phyloP scores from a whole-genome alignment of 2,113 vertebrate genomes.

The Caloenas nicobarica region DNA sequence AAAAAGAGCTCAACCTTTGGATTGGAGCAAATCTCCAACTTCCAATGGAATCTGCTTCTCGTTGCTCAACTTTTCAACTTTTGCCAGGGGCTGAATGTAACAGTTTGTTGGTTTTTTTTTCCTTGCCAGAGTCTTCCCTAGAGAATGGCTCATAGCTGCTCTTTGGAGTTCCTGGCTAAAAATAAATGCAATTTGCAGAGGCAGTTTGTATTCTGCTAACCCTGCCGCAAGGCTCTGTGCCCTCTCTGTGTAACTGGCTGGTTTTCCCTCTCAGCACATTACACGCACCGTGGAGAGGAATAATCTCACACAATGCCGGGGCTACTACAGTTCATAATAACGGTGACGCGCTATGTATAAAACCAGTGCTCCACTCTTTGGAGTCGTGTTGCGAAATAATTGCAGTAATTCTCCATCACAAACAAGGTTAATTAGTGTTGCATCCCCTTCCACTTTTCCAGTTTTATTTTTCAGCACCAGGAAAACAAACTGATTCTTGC shows the following conservation, averaged over 20 bases:
- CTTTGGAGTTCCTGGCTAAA: neutral
- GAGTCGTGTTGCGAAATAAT: neutral
- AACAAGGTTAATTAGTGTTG: neutral
- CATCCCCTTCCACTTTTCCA: neutral
- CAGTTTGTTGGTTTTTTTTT: neutral
- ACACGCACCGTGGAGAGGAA: neutral
- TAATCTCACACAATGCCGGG: neutral
- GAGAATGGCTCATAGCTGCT: neutral
- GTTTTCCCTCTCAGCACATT: neutral
- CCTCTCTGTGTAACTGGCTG: neutral
- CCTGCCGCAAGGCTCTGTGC: neutral
- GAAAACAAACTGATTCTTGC: neutral
- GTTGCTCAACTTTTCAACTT: neutral
- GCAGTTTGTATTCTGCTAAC: conserved; percentile 8
- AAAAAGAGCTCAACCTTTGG: neutral
- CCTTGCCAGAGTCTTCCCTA: neutral
- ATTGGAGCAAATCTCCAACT: neutral
- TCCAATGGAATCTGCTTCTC: neutral
- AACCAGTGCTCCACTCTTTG: neutral
- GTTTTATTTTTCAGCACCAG: neutral
- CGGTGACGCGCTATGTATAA: neutral
- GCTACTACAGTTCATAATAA: neutral
- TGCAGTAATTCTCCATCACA: conserved; percentile 1
- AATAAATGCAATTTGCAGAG: neutral
- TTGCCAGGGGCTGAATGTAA: neutral